Evolutionary conservation across 2,113 vertebrate species (phyloP), one percentile per base, ranked within the genome.

Genomic region (Thamnaconus septentrionalis): DNA sequence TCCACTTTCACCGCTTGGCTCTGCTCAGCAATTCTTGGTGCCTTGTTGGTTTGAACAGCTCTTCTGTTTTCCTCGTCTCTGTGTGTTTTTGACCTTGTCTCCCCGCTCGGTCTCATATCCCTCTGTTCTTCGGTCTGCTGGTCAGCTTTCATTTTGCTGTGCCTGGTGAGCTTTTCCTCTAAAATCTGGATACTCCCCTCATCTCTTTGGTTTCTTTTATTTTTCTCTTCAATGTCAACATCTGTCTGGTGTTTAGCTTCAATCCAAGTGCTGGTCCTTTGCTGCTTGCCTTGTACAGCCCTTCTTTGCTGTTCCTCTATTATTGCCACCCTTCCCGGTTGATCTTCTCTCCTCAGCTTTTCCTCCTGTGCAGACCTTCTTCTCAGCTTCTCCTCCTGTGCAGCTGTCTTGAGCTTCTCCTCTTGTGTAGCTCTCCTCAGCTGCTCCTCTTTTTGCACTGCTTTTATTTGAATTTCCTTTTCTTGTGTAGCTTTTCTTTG

Each of bases 191-290:
- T 44, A 41, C 46, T 69, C 12, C 43, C 53, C 8, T 52, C 50
- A 4, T 70, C 66, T 61, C 8, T 75, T 3, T 48, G 48, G 52
- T 61, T 69, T 52, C 11, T 56, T 59, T 66, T 59, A 3, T 63
- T 69, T 62, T 73, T 61, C 31, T 68, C 56, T 11, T 64, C 51
- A 41, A 12, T 42, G 59, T 71, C 42, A 12, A 6, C 3, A 2
- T 59, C 31, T 61, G 52, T 69, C 9, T 53, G 62, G 5, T 60
- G 12, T 66, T 80, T 75, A 54, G 59, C 55, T 57, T 9, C 62
- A 31, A 31, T 31, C 18, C 18, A 31, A 31, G 18, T 1, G 18
- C 18, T 31, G 18, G 18, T 31, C 53, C 4, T 59, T 64, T 86
- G 61, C 45, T 71, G 60, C 45, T 82, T 68, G 57, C 39, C 57